Evolutionary conservation across 2,113 vertebrate species (phyloP).

Genomic region (Gnathonemus longibarbis): DNA sequence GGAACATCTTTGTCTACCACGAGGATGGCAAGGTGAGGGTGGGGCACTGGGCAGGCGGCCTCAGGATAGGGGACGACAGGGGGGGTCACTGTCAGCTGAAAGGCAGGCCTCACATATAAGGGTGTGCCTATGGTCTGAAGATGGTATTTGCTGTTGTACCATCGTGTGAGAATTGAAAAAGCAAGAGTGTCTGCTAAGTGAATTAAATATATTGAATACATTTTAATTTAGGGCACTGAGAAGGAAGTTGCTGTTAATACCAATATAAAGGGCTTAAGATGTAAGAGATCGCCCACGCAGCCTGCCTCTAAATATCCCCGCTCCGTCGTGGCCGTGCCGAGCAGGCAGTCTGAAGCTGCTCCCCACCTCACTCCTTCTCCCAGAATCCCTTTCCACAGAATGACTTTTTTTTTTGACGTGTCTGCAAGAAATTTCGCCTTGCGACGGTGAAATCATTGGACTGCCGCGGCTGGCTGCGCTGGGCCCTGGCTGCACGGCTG

Average conservation of each 20-base stretch:
- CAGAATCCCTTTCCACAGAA: background rate
- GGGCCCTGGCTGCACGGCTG: too few species aligned
- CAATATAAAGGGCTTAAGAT: background rate
- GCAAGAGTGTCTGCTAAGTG: background rate
- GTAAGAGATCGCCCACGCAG: background rate
- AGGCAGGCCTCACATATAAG: background rate
- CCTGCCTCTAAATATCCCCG: background rate
- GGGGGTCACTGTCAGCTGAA: background rate
- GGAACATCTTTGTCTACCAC: conserved; percentile 93
- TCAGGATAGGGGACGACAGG: background rate
- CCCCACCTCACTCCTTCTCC: too few species aligned
- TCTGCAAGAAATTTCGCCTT: background rate
- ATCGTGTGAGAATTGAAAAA: background rate
- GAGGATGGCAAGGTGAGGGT: conserved; percentile 88
- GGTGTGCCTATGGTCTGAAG: background rate
- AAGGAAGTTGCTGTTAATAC: background rate
- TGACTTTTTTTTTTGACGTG: background rate
- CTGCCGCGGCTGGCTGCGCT: background rate
- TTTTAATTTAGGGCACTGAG: background rate
- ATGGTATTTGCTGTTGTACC: background rate
- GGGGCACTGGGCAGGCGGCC: background rate
- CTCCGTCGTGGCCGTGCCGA: background rate
- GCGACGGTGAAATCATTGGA: background rate
- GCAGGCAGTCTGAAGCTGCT: background rate
- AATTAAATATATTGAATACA: background rate